These are phyloP conservation scores for Alexandromys fortis DNA, from an alignment of 2,113 vertebrate genomes.

Conservation along the genomic window DNA sequence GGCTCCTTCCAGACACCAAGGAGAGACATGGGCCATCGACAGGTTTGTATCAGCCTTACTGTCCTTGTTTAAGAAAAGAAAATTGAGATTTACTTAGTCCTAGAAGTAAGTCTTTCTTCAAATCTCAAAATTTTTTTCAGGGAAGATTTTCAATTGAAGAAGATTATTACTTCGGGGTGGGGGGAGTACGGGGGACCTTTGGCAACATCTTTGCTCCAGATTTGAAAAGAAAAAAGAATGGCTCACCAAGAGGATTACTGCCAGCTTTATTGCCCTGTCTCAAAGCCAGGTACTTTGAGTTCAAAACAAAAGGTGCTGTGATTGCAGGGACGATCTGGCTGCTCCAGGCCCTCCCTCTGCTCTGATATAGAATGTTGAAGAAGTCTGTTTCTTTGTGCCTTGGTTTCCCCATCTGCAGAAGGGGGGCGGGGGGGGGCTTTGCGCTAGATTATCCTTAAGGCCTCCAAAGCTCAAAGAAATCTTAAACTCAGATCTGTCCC, in stretches of 20 bases:
- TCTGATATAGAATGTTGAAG: not conserved
- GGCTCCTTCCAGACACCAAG: conserved; percentile 27
- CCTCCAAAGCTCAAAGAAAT: conserved; percentile 53
- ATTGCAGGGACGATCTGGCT: not conserved
- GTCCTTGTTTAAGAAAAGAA: conserved; percentile 59
- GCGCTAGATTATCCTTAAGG: conserved; percentile 19
- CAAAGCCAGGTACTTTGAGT: conserved; percentile 56
- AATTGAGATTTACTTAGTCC: conserved; percentile 69
- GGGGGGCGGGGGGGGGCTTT: not conserved
- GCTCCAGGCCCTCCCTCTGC: not conserved
- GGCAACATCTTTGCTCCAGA: conserved; percentile 35
- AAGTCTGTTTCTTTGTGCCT: conserved; percentile 55
- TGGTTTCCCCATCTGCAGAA: conserved; percentile 62
- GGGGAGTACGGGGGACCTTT: not conserved
- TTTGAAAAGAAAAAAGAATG: conserved; percentile 41
- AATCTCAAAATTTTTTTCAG: conserved; percentile 63
- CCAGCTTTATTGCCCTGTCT: conserved; percentile 40
- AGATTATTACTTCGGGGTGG: conserved; percentile 57
- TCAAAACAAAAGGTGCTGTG: conserved; percentile 60
- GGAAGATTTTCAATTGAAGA: conserved; percentile 67
- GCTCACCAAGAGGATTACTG: conserved; percentile 21
- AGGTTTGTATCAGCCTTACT: conserved; percentile 66
- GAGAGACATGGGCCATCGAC: not conserved
- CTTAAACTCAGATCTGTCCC: conserved; percentile 57
- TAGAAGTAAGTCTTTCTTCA: conserved; percentile 69